phyloP scores from a whole-genome alignment of 2,113 vertebrate genomes.

The Chunga burmeisteri region DNA sequence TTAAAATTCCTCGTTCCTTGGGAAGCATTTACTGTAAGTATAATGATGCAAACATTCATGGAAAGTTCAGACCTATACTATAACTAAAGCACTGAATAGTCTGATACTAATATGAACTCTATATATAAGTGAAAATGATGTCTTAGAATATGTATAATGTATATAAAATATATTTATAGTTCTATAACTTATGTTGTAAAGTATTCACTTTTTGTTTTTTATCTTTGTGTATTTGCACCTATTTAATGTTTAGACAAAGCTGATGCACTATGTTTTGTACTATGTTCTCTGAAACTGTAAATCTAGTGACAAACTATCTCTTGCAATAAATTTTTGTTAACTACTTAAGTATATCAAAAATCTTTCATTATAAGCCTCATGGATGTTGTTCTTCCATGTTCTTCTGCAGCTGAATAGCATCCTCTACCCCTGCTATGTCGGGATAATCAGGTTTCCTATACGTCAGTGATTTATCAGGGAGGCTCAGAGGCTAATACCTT shows the following conservation, averaged over 20 bases:
- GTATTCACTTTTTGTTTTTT: conserved; percentile 71
- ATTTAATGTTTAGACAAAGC: conserved; percentile 80
- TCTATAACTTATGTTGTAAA: conserved; percentile 80
- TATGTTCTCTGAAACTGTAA: conserved; percentile 78
- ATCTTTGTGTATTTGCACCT: conserved; percentile 81
- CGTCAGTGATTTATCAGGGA: conserved; percentile 29
- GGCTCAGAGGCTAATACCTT: conserved; percentile 1
- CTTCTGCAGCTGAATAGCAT: conserved; percentile 25
- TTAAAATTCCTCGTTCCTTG: neutral
- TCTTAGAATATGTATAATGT: conserved; percentile 79
- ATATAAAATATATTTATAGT: conserved; percentile 82
- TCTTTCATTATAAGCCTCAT: conserved; percentile 49
- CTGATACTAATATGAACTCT: conserved; percentile 60
- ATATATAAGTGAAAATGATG: conserved; percentile 59
- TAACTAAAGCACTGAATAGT: conserved; percentile 74
- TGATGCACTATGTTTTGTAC: conserved; percentile 82
- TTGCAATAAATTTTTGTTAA: conserved; percentile 85
- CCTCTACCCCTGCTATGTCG: neutral
- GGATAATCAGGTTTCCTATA: conserved; percentile 6
- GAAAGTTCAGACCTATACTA: conserved; percentile 56
- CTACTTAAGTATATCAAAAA: conserved; percentile 71
- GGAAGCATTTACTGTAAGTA: conserved; percentile 62
- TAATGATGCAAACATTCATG: conserved; percentile 56
- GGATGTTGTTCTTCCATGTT: conserved; percentile 52
- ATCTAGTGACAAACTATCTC: conserved; percentile 78